A percentile compares a stretch with the other conserved stretches of the same genome.
These are phyloP conservation scores for Antheraea assamensis DNA, from an alignment of 2,888 invertebrate genomes.

Conservation along the genomic window DNA sequence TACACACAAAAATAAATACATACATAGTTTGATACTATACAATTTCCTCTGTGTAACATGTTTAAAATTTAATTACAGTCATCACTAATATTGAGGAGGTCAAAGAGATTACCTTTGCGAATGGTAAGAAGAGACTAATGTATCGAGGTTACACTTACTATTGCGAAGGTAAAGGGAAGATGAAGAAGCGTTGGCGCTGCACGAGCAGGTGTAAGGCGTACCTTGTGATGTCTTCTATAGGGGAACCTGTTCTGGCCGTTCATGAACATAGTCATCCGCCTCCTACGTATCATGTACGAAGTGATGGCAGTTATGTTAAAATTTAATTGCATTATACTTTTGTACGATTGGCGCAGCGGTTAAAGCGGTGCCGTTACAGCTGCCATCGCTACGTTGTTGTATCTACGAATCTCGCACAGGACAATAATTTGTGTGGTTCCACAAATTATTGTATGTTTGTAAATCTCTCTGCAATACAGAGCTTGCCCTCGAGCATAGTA, in stretches of 20 bases:
- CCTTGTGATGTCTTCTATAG: conserved; percentile 27
- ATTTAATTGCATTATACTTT: not conserved
- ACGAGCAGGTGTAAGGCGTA: conserved; percentile 33
- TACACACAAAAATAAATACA: too few relatives aligned
- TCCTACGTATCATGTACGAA: not conserved
- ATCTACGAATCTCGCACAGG: too few relatives aligned
- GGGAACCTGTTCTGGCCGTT: not conserved
- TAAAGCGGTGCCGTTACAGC: too few relatives aligned
- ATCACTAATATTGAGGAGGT: not conserved
- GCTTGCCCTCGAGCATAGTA: too few relatives aligned
- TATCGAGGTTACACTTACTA: not conserved
- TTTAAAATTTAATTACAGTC: not conserved
- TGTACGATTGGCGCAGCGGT: not conserved
- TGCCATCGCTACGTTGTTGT: too few relatives aligned
- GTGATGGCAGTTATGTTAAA: not conserved
- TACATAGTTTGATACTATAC: too few relatives aligned
- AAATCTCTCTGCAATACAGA: too few relatives aligned
- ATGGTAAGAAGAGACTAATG: not conserved
- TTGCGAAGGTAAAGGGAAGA: not conserved
- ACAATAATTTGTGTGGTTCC: too few relatives aligned
- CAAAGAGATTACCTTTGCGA: not conserved
- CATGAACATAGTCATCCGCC: not conserved
- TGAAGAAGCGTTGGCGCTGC: conserved; percentile 34
- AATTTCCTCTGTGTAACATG: not conserved
- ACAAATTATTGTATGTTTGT: too few relatives aligned